Percentiles rank a stretch among this genome's conserved stretches.
These are phyloP conservation scores for Carabus problematicus DNA, from an alignment of 2,888 invertebrate species.

Conservation along the genomic window DNA sequence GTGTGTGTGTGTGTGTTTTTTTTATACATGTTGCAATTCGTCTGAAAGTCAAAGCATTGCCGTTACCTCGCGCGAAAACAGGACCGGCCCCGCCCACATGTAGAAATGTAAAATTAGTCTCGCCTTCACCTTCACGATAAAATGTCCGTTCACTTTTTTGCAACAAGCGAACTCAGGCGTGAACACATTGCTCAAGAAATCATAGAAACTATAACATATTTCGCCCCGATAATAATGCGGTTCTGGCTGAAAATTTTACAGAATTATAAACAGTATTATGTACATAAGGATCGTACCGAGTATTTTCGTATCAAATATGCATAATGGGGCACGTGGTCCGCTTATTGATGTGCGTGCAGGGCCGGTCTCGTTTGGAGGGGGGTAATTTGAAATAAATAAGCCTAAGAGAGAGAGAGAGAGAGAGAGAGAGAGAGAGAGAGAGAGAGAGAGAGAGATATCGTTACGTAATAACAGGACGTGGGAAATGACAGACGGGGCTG, in stretches of 20 bases:
- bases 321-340: conserved; percentile 9
- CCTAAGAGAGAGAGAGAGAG: no score
- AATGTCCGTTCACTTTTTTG: conserved; percentile 38
- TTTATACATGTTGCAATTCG: no score
- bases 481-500: no score
- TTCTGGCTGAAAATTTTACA: neutral
- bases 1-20: no score
- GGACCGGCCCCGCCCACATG: conserved; percentile 15
- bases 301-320: conserved; percentile 30
- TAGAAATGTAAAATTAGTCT: conserved; percentile 30
- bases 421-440: no score
- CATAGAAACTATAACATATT: no score
- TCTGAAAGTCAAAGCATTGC: no score
- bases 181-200: no score
- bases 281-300: conserved; percentile 4
- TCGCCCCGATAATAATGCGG: no score
- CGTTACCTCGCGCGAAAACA: neutral
- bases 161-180: conserved; percentile 12
- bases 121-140: conserved; percentile 36
- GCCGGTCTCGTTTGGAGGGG: neutral
- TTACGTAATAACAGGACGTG: no score
- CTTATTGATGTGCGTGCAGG: conserved; percentile 5
- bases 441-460: no score
- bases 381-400: no score
- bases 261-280: neutral